phyloP scores from a whole-genome alignment of 2,888 invertebrate genomes.

The Timandra comae region DNA sequence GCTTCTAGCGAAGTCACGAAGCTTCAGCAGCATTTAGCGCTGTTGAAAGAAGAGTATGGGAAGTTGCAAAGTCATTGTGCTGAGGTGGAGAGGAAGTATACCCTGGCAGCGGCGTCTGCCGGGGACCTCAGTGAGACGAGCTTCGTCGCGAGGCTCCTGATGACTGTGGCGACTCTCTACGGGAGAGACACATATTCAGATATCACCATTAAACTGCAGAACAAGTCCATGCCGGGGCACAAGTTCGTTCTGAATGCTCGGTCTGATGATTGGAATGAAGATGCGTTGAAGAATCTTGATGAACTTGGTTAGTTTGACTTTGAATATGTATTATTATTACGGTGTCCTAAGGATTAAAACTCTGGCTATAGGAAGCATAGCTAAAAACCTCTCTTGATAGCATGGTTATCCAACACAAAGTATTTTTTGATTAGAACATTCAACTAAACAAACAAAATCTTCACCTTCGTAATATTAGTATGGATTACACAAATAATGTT shows the following conservation, averaged over 20 bases:
- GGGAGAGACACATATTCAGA: slow-evolving; percentile 90
- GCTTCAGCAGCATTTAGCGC: slow-evolving; percentile 88
- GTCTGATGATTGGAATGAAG: slow-evolving; percentile 90
- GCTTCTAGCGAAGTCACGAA: slow-evolving; percentile 79
- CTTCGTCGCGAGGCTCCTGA: slow-evolving; percentile 89
- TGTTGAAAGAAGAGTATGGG: slow-evolving; percentile 93
- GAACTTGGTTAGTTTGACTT: slow-evolving; percentile 78
- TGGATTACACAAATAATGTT: too few relatives aligned
- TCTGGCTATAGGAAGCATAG: too few relatives aligned
- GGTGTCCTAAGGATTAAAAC: too few relatives aligned
- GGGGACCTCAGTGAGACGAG: slow-evolving; percentile 82
- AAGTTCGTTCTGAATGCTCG: slow-evolving; percentile 93
- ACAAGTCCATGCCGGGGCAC: slow-evolving; percentile 87
- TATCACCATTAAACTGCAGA: slow-evolving; percentile 84
- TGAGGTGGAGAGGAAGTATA: slow-evolving; percentile 90
- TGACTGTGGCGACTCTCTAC: slow-evolving; percentile 88
- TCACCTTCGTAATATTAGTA: too few relatives aligned
- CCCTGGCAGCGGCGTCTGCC: slow-evolving; percentile 83
- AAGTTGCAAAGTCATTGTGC: slow-evolving; percentile 89
- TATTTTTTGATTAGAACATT: too few relatives aligned
- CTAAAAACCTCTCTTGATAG: too few relatives aligned
- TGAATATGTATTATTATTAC: too few relatives aligned
- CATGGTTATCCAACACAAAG: too few relatives aligned
- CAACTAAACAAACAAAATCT: too few relatives aligned
- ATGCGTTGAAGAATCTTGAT: slow-evolving; percentile 79